Conservation (phyloP, 1,140 invertebrate genomes). For the Diorhabda carinulata region DNA sequence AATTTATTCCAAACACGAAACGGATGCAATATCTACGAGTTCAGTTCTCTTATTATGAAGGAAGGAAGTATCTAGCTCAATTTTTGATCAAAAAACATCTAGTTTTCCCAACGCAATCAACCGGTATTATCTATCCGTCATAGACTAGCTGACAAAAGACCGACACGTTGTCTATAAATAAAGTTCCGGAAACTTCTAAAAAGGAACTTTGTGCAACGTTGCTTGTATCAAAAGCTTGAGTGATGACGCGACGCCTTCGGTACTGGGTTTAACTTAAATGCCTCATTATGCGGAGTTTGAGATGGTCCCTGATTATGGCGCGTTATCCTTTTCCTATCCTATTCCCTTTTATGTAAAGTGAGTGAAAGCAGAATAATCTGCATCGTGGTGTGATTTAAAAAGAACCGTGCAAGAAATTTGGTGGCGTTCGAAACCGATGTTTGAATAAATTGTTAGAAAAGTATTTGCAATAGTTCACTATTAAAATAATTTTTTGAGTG, state of each 20-base stretch:
- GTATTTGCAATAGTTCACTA: neutral
- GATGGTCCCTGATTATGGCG: constrained; percentile 1
- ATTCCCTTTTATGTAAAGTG: constrained; percentile 2
- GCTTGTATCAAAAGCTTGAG: constrained; percentile 9
- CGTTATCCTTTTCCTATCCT: neutral
- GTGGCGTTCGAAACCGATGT: neutral
- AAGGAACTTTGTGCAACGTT: neutral
- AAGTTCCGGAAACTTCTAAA: constrained; percentile 1
- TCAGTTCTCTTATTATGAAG: no score
- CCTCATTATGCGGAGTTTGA: constrained; percentile 5
- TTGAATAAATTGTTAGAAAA: neutral
- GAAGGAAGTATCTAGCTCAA: no score
- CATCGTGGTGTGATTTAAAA: neutral
- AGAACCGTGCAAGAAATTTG: neutral
- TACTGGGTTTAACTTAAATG: constrained; percentile 11
- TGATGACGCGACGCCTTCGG: neutral
- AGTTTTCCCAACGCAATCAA: no score
- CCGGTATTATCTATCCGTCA: no score
- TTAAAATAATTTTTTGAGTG: no score
- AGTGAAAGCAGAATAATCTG: neutral
- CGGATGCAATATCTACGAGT: no score
- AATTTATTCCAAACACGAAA: no score
- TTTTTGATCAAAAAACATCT: no score
- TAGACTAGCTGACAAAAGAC: no score
- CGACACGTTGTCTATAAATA: neutral